A percentile compares a stretch with the other conserved stretches of the same genome.
These are phyloP conservation scores for Megaceryle torquata DNA, from an alignment of 2,113 vertebrate species.

Conservation along the genomic window DNA sequence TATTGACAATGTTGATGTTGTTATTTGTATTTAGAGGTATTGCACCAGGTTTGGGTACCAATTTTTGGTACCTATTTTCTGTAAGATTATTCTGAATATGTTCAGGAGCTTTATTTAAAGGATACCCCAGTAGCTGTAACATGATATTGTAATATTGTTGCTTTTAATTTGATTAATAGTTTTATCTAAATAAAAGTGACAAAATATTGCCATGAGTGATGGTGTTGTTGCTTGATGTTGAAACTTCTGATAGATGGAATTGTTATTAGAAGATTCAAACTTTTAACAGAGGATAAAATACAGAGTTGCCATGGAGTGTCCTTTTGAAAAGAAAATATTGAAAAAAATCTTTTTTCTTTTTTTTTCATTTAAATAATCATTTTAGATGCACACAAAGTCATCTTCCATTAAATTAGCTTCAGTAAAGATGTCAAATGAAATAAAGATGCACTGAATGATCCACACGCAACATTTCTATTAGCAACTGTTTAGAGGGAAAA, in stretches of 20 bases:
- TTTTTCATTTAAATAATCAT: too few relatives aligned
- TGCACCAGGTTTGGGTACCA: neutral
- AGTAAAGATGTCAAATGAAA: neutral
- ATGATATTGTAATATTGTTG: neutral
- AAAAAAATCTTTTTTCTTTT: neutral
- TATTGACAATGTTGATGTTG: fast-evolving
- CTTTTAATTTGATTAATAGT: neutral
- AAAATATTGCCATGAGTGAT: neutral
- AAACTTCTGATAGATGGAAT: neutral
- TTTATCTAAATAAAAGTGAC: neutral
- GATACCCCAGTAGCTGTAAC: neutral
- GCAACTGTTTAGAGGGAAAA: conserved; percentile 17
- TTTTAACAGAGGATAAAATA: neutral
- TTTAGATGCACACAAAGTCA: neutral
- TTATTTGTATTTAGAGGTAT: neutral
- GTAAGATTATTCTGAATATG: neutral
- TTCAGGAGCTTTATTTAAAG: neutral
- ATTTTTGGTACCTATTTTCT: neutral
- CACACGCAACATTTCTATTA: conserved; percentile 49
- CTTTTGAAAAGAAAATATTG: neutral
- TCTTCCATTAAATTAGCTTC: neutral
- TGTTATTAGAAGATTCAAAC: neutral
- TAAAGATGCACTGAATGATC: conserved; percentile 19
- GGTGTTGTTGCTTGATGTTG: neutral
- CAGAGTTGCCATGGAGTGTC: neutral